phyloP scores from a whole-genome alignment of 1,140 invertebrate species.

The Eufriesea mexicana region DNA sequence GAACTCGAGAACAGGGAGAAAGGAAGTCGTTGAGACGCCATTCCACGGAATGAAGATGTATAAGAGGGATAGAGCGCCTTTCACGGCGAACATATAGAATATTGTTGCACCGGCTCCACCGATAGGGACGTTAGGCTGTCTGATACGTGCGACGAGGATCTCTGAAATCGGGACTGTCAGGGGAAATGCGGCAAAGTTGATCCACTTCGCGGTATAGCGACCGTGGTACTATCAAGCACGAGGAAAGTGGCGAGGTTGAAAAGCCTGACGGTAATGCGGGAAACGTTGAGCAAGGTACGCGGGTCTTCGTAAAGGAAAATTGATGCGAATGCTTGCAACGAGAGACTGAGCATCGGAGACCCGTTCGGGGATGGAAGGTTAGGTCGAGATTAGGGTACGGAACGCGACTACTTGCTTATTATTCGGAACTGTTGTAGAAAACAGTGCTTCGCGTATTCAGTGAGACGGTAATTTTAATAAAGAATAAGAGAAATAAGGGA shows the following conservation, averaged over 20 bases:
- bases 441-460: too few species aligned
- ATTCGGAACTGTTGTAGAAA: too few species aligned
- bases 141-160: background rate
- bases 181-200: background rate
- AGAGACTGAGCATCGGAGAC: too few species aligned
- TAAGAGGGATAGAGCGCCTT: slow-evolving; percentile 52
- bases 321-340: too few species aligned
- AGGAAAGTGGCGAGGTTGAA: background rate
- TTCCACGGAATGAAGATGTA: slow-evolving; percentile 70
- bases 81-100: slow-evolving; percentile 21
- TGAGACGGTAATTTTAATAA: too few species aligned
- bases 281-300: background rate
- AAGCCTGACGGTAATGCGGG: background rate
- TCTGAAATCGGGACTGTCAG: background rate
- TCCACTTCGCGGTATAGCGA: background rate
- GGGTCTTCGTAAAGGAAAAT: too few species aligned
- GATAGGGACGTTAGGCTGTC: slow-evolving; percentile 30
- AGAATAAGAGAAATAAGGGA: too few species aligned
- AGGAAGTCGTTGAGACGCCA: slow-evolving; percentile 39
- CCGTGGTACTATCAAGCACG: background rate
- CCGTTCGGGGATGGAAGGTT: too few species aligned
- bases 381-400: too few species aligned
- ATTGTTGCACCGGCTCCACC: slow-evolving; percentile 38
- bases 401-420: too few species aligned
- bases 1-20: background rate